Evolutionary conservation across 1,140 invertebrate species (phyloP), one percentile per base, ranked within the genome.

Genomic region (Cydia amplana): DNA sequence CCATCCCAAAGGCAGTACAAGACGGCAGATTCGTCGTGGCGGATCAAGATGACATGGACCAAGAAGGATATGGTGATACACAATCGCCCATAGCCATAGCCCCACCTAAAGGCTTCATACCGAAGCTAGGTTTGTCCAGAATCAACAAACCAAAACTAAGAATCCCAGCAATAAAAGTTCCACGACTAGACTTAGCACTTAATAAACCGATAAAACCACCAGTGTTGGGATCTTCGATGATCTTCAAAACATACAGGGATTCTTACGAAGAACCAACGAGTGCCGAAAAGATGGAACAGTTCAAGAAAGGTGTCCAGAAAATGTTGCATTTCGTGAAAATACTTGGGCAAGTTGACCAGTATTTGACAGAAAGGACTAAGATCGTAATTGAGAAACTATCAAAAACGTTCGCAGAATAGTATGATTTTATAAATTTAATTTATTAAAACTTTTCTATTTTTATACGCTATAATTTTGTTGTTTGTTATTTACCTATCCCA

Each of bases 221-320:
- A 9, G 84, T 75, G 74, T 51, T 90, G 20, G 86, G 83, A 18
- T 74, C 83, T 2, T 46, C 82, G 0, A 85, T 86, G 80, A 49
- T 43, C 6, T 76, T 90, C 25, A 40, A 79, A n/a, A 63, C 65
- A 2, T 78, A 83, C 10, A 86, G 79, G 51, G 79, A 83, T 18
- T 51, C 77, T n/a, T 70, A 78, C n/a, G 84, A 87, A 63, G 87
- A 90, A 74, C 85, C 87, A 73, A 83, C 88, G 1, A 91, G 90
- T 51, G 89, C 88, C 2, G 91, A 93, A 77, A 78, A 79, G 65
- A 89, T 91, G 87, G 90, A 91, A 74, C 87, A 83, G n/a, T 89
- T 92, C 32, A 91, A 90, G 73, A 92, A 91, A 74, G 89, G 89
- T 7, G 83, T 92, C 3, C 87, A 91, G 73, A 91, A 90, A 73